Conservation (phyloP, 2,113 vertebrate genomes). For the Albula goreensis region DNA sequence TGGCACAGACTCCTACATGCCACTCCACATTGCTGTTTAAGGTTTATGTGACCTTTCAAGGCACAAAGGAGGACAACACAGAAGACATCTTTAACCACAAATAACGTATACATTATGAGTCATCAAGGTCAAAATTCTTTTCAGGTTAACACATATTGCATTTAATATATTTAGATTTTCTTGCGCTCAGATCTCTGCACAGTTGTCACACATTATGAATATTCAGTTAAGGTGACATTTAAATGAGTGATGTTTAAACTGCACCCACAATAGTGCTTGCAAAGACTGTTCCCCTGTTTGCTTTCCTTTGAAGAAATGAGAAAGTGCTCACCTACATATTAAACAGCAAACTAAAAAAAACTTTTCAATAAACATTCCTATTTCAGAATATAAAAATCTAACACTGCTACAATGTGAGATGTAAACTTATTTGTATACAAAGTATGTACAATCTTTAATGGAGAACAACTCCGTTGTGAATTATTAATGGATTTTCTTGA, state of each 20-base stretch:
- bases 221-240: background rate
- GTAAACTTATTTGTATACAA: background rate
- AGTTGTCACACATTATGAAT: background rate
- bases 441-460: background rate
- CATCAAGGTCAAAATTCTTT: background rate
- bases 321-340: background rate
- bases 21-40: background rate
- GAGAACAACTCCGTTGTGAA: background rate
- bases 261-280: background rate
- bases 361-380: background rate
- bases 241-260: background rate
- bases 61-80: background rate
- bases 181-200: background rate
- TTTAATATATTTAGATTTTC: background rate
- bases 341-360: background rate
- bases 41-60: background rate
- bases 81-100: background rate
- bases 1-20: background rate
- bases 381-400: background rate
- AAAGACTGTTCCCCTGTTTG: background rate
- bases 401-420: background rate
- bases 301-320: background rate
- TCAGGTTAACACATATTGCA: background rate
- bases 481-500: background rate
- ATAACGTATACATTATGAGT: background rate